Evolutionary conservation across 1,140 invertebrate genomes (phyloP), one percentile per base, ranked within the genome.

Genomic region (Drosophila carrolli): DNA sequence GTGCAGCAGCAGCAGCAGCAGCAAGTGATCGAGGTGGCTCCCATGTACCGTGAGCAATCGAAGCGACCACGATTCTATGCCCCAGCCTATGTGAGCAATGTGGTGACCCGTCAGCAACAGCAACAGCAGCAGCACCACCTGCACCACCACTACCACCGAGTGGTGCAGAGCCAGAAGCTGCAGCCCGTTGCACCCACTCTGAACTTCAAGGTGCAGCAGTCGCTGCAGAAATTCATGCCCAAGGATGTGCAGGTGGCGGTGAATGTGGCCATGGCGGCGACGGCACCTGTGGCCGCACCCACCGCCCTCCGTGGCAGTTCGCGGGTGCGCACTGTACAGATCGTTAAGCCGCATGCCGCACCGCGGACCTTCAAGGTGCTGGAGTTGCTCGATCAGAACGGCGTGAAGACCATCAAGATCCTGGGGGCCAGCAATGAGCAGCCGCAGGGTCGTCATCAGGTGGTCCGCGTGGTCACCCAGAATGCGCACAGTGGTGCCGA

Each of bases 391-490:
- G 89, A 91, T 41, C 75, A 77, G 29, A 58, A 58, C 1, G 89
- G 89, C 13, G 89, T 91, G 11, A 91, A 91, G 53, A 91, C 89
- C 4, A 91, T 91, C 23, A 91, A 91, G 41, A 91, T 91, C 0
- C 19, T 91, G 10, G 89, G 89, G 5, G 67, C 84, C 35, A 90
- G 44, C 63, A 85, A 73, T 27, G 84, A 91, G 29, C 70, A 82
- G 63, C 89, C 89, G 0, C 81, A 43, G 35, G 89, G 89, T 2
- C 78, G 78, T 0, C 89, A 91, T 46, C 88, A 85, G 38, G 50
- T 91, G 13, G 78, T 91, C 23, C 82, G 77, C 51, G 89, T 91
- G 40, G 81, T 91, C 2, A 89, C 72, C 10, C 82, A 91, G 44
- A 81, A 86, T 35, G 70, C 57, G 0, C 58, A 74, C 48, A 78